These are phyloP conservation scores for Eutrigla gurnardus DNA, from an alignment of 2,797 vertebrate genomes.

Conservation along the genomic window DNA sequence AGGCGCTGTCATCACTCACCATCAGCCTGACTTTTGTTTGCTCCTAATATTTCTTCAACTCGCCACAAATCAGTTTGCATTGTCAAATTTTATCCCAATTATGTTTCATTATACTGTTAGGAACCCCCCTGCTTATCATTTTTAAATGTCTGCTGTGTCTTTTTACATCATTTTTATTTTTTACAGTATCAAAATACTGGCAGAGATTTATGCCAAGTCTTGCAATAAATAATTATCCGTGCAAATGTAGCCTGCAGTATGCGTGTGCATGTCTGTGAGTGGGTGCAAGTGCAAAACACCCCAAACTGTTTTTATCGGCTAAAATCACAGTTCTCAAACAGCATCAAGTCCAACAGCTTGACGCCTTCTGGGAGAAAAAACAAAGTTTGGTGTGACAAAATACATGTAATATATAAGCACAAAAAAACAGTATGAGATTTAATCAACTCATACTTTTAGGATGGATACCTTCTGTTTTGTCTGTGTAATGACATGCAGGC, in stretches of 20 bases:
- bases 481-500: background rate
- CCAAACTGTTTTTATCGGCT: constrained; percentile 52
- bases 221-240: constrained; percentile 29
- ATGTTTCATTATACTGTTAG: constrained; percentile 12
- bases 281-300: constrained; percentile 49
- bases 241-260: constrained; percentile 18
- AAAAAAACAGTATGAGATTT: background rate
- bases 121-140: constrained; percentile 29
- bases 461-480: background rate
- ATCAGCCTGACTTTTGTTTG: constrained; percentile 15
- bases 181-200: constrained; percentile 25
- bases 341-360: constrained; percentile 28
- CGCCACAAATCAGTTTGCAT: constrained; percentile 3
- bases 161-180: constrained; percentile 21
- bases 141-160: constrained; percentile 20
- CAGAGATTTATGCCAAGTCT: constrained; percentile 31
- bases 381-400: constrained; percentile 10
- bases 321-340: constrained; percentile 36
- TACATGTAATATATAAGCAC: background rate
- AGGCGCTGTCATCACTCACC: constrained; percentile 14
- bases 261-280: constrained; percentile 46
- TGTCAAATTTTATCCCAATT: constrained; percentile 22
- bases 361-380: constrained; percentile 8
- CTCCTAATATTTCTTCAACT: constrained; percentile 3
- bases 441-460: constrained; percentile 5